phyloP scores from a whole-genome alignment of 2,888 invertebrate genomes.

The Isotomurus palustris region DNA sequence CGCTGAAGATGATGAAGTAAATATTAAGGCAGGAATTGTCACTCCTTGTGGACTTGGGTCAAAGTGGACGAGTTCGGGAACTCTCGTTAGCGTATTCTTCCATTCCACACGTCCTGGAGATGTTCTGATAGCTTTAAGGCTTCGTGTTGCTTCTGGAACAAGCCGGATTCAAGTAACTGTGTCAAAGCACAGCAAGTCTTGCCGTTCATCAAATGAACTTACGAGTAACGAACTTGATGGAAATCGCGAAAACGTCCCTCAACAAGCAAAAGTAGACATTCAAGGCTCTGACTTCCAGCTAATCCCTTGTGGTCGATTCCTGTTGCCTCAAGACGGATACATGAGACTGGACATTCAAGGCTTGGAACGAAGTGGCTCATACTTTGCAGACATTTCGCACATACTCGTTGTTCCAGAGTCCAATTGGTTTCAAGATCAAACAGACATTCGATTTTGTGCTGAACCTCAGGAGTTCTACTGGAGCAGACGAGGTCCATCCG shows the following conservation, averaged over 20 bases:
- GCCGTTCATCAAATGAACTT: too few relatives aligned
- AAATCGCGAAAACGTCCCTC: neutral
- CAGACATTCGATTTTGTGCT: constrained; percentile 10
- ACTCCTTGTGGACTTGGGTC: constrained; percentile 26
- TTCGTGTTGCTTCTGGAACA: constrained; percentile 27
- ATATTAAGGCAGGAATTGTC: constrained; percentile 10
- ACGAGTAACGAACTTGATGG: too few relatives aligned
- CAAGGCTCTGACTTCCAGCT: constrained; percentile 29
- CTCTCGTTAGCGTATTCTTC: constrained; percentile 31
- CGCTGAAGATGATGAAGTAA: neutral
- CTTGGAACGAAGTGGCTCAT: constrained; percentile 14
- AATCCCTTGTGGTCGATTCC: constrained; percentile 32
- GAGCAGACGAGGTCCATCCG: constrained; percentile 41
- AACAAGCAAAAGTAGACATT: constrained; percentile 14
- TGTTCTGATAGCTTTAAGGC: constrained; percentile 24
- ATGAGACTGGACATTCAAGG: constrained; percentile 29
- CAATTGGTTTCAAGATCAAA: constrained; percentile 12
- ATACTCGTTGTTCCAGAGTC: constrained; percentile 17
- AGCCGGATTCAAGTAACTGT: constrained; percentile 19
- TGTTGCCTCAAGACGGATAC: constrained; percentile 26
- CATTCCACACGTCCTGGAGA: constrained; percentile 25
- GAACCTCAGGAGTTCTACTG: constrained; percentile 37
- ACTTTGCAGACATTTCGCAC: constrained; percentile 29
- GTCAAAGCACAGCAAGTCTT: too few relatives aligned
- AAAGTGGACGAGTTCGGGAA: constrained; percentile 27